Conservation (phyloP, 2,797 vertebrate genomes). For the Australoheros facetus region DNA sequence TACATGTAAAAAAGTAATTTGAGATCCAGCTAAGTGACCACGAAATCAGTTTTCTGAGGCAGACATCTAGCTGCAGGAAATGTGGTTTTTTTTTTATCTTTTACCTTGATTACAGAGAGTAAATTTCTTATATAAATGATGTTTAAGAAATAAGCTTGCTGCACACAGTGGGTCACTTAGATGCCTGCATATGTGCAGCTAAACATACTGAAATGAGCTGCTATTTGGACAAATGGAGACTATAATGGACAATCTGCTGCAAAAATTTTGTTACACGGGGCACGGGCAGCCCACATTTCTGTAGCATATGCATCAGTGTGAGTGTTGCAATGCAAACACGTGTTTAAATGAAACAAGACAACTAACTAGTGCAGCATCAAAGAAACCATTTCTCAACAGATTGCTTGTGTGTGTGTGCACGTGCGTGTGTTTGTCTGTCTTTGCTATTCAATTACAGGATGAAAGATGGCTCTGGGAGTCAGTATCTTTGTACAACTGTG, state of each 20-base stretch:
- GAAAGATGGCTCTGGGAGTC: conserved; percentile 56
- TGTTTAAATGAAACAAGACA: conserved; percentile 38
- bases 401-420: conserved; percentile 10
- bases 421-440: conserved; percentile 19
- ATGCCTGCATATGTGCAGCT: background rate
- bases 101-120: background rate
- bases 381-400: conserved; percentile 48
- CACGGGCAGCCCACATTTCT: background rate
- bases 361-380: conserved; percentile 40
- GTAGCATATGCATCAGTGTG: conserved; percentile 8
- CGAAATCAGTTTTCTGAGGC: background rate
- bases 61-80: background rate
- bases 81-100: background rate
- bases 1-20: background rate
- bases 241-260: background rate
- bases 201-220: background rate
- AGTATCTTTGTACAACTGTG: conserved; percentile 35
- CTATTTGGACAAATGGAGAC: conserved; percentile 10
- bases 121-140: background rate
- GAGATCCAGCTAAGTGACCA: background rate
- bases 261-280: background rate
- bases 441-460: conserved; percentile 63
- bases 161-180: background rate
- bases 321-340: conserved; percentile 1
- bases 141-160: background rate